phyloP scores from a whole-genome alignment of 2,113 vertebrate species.

The Jaculus jaculus region DNA sequence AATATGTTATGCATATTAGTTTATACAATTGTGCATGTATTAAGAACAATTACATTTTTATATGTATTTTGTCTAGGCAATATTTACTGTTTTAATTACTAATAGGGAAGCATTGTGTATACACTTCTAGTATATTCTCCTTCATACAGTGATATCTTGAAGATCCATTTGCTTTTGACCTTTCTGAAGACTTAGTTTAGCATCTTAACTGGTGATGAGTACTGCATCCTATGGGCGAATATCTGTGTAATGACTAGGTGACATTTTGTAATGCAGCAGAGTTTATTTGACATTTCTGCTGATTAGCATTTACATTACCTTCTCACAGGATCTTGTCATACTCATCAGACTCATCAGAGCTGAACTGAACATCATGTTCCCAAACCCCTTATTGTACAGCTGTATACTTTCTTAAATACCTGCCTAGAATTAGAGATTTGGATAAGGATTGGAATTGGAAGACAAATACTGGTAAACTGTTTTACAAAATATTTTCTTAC shows the following conservation, averaged over 20 bases:
- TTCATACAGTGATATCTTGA: neutral
- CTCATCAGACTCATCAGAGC: neutral
- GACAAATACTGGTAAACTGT: neutral
- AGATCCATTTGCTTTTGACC: neutral
- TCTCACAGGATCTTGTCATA: neutral
- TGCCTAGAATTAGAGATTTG: neutral
- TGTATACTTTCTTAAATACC: neutral
- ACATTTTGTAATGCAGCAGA: neutral
- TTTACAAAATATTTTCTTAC: neutral
- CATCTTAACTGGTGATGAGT: neutral
- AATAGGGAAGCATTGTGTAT: neutral
- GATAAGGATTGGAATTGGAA: neutral
- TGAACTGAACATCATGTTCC: neutral
- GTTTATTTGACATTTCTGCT: neutral
- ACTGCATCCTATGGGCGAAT: neutral
- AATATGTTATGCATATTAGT: neutral
- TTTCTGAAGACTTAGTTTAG: neutral
- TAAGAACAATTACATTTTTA: neutral
- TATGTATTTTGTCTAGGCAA: neutral
- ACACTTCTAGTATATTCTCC: neutral
- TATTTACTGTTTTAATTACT: neutral
- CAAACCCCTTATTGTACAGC: neutral
- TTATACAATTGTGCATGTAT: neutral
- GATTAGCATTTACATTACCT: neutral
- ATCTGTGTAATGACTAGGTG: neutral